Evolutionary conservation across 2,888 invertebrate genomes (phyloP).

Genomic region (Ctena decussata): DNA sequence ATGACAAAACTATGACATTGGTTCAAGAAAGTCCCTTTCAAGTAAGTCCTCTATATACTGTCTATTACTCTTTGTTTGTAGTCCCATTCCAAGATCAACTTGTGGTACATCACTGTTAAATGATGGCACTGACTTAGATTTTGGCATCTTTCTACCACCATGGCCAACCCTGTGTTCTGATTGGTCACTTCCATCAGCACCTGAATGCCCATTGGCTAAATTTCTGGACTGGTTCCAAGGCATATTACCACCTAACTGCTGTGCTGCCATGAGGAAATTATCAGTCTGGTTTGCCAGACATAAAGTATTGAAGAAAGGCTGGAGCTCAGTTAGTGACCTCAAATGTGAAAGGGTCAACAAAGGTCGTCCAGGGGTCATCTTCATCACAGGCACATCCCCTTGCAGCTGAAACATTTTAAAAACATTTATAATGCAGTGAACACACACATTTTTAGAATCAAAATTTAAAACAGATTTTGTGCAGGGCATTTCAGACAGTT

Average conservation of each 20-base stretch:
- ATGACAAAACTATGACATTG: slow-evolving; percentile 53
- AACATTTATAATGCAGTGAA: no score
- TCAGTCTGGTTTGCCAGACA: slow-evolving; percentile 84
- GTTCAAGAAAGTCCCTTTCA: slow-evolving; percentile 92
- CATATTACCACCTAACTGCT: slow-evolving; percentile 67
- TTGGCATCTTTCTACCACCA: slow-evolving; percentile 63
- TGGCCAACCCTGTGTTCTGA: slow-evolving; percentile 20
- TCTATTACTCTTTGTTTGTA: slow-evolving; percentile 67
- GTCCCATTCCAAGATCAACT: slow-evolving; percentile 25
- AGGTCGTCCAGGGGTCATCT: slow-evolving; percentile 90
- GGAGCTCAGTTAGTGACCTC: slow-evolving; percentile 91
- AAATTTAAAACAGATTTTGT: no score
- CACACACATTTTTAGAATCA: no score
- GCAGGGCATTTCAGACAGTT: no score
- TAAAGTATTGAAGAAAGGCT: slow-evolving; percentile 93
- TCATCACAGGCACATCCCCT: slow-evolving; percentile 81
- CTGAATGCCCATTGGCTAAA: slow-evolving; percentile 56
- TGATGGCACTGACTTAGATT: slow-evolving; percentile 77
- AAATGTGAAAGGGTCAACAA: slow-evolving; percentile 91
- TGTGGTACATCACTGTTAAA: slow-evolving; percentile 51
- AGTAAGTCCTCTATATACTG: slow-evolving; percentile 90
- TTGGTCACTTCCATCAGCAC: slow-evolving; percentile 23
- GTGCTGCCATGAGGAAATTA: slow-evolving; percentile 55
- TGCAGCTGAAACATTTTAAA: slow-evolving; percentile 83
- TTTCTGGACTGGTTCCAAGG: slow-evolving; percentile 54